Percentiles rank a stretch among this genome's conserved stretches.
Evolutionary conservation across 1,140 invertebrate species (phyloP).

Genomic region (Rhizoglyphus robini): DNA sequence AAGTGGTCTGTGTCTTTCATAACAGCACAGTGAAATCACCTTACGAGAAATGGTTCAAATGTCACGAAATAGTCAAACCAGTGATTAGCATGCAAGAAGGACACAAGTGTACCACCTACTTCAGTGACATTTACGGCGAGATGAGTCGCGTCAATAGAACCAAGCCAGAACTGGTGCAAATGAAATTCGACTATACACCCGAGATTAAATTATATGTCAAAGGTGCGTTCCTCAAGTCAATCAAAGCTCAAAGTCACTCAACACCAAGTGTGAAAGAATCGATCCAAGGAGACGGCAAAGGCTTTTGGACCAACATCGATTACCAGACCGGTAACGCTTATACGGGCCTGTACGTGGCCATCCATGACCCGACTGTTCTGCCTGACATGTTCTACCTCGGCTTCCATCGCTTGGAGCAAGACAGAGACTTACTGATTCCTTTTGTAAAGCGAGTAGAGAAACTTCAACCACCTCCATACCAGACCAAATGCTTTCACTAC

Average conservation of each 20-base stretch:
- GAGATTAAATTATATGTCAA: background rate
- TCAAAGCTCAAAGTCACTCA: no score
- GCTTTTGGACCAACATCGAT: no score
- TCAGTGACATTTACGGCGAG: background rate
- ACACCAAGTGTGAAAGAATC: no score
- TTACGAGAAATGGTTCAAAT: no score
- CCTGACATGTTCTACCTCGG: background rate
- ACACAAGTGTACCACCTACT: conserved; percentile 1
- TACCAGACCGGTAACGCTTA: no score
- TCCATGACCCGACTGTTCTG: background rate
- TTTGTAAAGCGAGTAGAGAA: background rate
- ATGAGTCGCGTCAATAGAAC: background rate
- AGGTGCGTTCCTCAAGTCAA: background rate
- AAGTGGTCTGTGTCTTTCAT: no score
- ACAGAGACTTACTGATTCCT: background rate
- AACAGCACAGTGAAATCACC: no score
- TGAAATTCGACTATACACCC: background rate
- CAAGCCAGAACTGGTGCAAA: background rate
- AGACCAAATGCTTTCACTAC: conserved; percentile 4
- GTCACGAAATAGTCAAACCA: background rate
- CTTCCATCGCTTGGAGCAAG: background rate
- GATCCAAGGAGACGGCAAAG: no score
- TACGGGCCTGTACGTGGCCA: no score
- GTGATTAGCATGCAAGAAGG: background rate
- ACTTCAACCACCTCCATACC: background rate